These are phyloP conservation scores for Thymelicus acteon DNA, from an alignment of 2,888 invertebrate genomes.

Conservation along the genomic window DNA sequence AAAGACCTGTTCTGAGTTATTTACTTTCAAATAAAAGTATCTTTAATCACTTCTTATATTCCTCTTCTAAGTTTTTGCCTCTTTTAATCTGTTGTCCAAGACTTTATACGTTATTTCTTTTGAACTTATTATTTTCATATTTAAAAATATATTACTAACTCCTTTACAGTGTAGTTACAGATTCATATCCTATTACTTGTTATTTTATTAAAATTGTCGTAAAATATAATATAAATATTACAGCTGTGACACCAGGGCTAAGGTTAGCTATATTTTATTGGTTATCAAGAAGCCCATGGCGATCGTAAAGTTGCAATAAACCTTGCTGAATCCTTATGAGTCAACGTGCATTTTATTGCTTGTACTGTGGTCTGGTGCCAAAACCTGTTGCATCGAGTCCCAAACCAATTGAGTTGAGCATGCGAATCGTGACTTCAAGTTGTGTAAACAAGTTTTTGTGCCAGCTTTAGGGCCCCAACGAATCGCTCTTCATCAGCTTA, in stretches of 20 bases:
- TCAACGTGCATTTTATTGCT: slow-evolving; percentile 32
- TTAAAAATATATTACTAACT: too few species aligned
- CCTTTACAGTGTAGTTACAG: too few species aligned
- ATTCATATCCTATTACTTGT: too few species aligned
- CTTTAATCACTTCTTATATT: too few species aligned
- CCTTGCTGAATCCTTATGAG: slow-evolving; percentile 33
- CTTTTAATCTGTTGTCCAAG: too few species aligned
- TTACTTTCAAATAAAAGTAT: background rate
- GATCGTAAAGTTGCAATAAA: slow-evolving; percentile 30
- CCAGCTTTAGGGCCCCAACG: slow-evolving; percentile 33
- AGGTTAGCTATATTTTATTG: slow-evolving; percentile 34
- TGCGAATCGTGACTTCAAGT: slow-evolving; percentile 50
- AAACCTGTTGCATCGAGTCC: slow-evolving; percentile 24
- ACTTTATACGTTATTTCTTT: too few species aligned
- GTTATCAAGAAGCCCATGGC: slow-evolving; percentile 17
- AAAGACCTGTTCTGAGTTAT: background rate
- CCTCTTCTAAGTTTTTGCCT: too few species aligned
- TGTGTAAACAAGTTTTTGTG: slow-evolving; percentile 53
- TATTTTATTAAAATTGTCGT: slow-evolving; percentile 9
- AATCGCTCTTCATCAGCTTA: background rate
- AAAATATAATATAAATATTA: slow-evolving; percentile 26
- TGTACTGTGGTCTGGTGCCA: slow-evolving; percentile 20
- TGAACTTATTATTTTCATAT: too few species aligned
- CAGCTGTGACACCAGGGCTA: slow-evolving; percentile 17
- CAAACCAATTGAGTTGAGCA: slow-evolving; percentile 16